A percentile compares a stretch with the other conserved stretches of the same genome.
These are phyloP conservation scores for Chesias legatella DNA, from an alignment of 2,888 invertebrate species.

Conservation along the genomic window DNA sequence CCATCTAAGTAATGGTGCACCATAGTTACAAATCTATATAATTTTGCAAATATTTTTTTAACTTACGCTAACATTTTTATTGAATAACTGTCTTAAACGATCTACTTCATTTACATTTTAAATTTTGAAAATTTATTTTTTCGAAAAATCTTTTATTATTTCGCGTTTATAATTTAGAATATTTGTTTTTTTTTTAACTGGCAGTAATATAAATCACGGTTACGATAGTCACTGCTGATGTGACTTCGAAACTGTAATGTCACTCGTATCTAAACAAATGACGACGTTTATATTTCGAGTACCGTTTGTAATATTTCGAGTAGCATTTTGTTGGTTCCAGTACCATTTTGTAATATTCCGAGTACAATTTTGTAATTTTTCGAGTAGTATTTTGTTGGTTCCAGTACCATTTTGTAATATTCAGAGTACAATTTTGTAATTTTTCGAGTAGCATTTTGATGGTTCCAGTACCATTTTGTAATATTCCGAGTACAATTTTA, in stretches of 20 bases:
- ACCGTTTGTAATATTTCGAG: constrained; percentile 15
- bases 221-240: constrained; percentile 6
- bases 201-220: constrained; percentile 21
- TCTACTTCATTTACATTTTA: constrained; percentile 57
- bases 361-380: constrained; percentile 17
- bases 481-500: constrained; percentile 13
- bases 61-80: constrained; percentile 42
- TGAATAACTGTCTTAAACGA: constrained; percentile 52
- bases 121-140: constrained; percentile 29
- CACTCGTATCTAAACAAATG: not conserved
- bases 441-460: no score
- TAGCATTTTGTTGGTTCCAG: no score
- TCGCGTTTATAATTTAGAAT: constrained; percentile 28
- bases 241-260: not conserved
- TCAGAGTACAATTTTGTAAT: constrained; percentile 14
- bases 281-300: constrained; percentile 4
- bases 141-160: constrained; percentile 27
- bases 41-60: constrained; percentile 48
- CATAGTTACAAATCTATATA: constrained; percentile 67
- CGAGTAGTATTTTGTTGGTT: no score
- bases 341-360: not conserved
- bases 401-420: not conserved
- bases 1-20: constrained; percentile 70
- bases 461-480: no score
- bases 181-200: constrained; percentile 20